Conservation (phyloP, 2,888 invertebrate genomes). For the Keiferia lycopersicella region DNA sequence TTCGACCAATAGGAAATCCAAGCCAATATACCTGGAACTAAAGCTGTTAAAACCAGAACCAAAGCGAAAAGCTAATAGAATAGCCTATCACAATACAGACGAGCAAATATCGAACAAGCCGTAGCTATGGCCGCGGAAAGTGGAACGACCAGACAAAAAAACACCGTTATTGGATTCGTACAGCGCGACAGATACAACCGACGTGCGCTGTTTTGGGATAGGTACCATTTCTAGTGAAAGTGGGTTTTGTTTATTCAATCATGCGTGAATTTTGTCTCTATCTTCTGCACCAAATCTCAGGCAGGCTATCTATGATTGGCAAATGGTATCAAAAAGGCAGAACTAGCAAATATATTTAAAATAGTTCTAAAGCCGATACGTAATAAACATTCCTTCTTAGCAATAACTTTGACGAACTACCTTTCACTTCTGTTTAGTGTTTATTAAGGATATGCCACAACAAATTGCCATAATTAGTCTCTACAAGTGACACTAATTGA, state of each 20-base stretch:
- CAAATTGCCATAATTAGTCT: not conserved
- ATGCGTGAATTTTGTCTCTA: conserved; percentile 5
- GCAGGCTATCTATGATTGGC: too few species aligned
- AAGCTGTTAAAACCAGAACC: conserved; percentile 1
- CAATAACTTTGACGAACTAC: not conserved
- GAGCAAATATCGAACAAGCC: conserved; percentile 58
- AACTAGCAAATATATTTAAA: too few species aligned
- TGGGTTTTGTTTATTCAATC: conserved; percentile 11
- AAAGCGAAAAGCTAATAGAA: conserved; percentile 13
- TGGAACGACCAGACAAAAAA: conserved; percentile 65
- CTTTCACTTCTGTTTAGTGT: not conserved
- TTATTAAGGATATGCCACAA: not conserved
- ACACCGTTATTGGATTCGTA: conserved; percentile 45
- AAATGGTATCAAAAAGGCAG: too few species aligned
- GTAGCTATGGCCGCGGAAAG: conserved; percentile 70
- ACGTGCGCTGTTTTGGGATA: conserved; percentile 13
- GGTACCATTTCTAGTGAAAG: conserved; percentile 20
- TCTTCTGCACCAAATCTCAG: too few species aligned
- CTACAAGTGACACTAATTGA: conserved; percentile 1
- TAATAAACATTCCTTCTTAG: too few species aligned
- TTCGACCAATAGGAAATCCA: not conserved
- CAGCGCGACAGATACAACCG: not conserved
- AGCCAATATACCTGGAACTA: conserved; percentile 1
- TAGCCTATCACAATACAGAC: conserved; percentile 31
- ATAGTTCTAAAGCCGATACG: too few species aligned